These are phyloP conservation scores for Alethe diademata DNA, from an alignment of 2,113 vertebrate genomes.

Conservation along the genomic window DNA sequence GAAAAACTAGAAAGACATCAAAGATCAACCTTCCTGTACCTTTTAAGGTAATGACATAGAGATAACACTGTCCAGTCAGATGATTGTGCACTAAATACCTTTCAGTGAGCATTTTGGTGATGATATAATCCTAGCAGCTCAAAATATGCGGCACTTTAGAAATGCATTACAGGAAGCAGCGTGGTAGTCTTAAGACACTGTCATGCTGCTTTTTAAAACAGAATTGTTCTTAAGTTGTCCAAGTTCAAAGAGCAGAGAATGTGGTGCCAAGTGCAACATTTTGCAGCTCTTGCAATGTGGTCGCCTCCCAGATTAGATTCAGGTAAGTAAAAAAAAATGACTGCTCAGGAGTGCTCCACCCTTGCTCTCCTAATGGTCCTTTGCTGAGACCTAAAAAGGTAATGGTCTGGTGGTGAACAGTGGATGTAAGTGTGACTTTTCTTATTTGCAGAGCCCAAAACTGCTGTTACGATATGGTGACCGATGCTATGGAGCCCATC, in stretches of 20 bases:
- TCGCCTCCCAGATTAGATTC: neutral
- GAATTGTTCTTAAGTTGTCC: neutral
- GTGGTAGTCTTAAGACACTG: neutral
- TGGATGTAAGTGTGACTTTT: neutral
- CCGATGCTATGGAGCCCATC: fast-evolving
- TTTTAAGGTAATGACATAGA: neutral
- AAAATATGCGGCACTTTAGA: fast-evolving
- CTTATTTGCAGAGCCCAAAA: neutral
- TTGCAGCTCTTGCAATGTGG: neutral
- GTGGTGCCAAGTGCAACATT: neutral
- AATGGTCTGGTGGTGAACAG: fast-evolving
- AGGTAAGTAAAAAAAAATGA: neutral
- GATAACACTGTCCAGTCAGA: neutral
- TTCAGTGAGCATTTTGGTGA: neutral
- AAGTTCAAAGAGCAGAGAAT: neutral
- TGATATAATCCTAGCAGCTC: neutral
- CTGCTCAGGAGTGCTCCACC: neutral
- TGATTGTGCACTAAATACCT: neutral
- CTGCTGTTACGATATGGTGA: neutral
- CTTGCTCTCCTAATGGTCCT: neutral
- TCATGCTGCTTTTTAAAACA: neutral
- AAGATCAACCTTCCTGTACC: neutral
- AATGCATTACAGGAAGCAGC: neutral
- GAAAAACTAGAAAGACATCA: neutral
- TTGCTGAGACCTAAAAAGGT: neutral